These are phyloP conservation scores for Caiman crocodilus DNA, from an alignment of 2,797 vertebrate genomes.

Conservation along the genomic window DNA sequence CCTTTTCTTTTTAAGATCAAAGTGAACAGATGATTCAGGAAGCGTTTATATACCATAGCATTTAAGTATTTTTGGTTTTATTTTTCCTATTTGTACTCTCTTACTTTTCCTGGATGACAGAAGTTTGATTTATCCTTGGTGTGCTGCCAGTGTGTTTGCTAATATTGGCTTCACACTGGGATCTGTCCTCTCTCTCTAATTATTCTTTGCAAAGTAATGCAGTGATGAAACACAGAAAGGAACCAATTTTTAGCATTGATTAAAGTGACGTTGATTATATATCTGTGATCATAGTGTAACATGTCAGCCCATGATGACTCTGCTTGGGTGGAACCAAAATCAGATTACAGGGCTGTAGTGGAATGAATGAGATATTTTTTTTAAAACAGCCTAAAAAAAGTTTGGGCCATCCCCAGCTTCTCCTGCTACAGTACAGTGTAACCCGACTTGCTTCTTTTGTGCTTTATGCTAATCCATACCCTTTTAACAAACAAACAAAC, in stretches of 20 bases:
- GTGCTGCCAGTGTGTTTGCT: neutral
- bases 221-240: neutral
- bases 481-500: neutral
- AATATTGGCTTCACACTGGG: neutral
- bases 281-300: neutral
- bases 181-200: neutral
- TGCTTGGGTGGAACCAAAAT: neutral
- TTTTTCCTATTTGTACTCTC: slow-evolving; percentile 37
- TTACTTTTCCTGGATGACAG: slow-evolving; percentile 5
- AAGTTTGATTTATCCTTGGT: neutral
- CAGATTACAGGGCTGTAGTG: neutral
- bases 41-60: neutral
- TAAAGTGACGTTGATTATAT: neutral
- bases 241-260: slow-evolving; percentile 7
- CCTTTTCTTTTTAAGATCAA: neutral
- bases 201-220: neutral
- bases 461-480: neutral
- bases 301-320: neutral
- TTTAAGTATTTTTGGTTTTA: neutral
- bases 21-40: neutral
- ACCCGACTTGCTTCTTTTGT: neutral
- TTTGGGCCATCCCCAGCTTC: neutral
- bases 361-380: neutral
- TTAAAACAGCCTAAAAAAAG: neutral
- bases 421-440: neutral